Percentiles rank a stretch among this genome's conserved stretches.
phyloP scores from a whole-genome alignment of 2,888 invertebrate species.

The Elysia crispata region DNA sequence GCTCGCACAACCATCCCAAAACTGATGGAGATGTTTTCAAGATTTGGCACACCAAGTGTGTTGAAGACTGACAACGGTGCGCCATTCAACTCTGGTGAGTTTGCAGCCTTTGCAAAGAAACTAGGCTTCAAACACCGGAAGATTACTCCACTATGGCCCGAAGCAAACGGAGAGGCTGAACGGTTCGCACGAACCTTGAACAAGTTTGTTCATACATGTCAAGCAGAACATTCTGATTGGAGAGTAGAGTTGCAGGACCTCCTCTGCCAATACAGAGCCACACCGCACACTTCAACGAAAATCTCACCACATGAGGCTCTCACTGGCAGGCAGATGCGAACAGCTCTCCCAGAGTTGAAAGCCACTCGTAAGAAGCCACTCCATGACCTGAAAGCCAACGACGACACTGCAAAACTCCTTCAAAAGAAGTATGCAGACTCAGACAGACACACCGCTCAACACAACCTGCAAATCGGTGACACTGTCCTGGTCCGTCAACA shows the following conservation, averaged over 20 bases:
- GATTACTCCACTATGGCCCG: slow-evolving; percentile 23
- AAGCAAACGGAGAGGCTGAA: slow-evolving; percentile 38
- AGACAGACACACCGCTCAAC: background rate
- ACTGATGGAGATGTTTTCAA: slow-evolving; percentile 51
- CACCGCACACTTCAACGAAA: slow-evolving; percentile 18
- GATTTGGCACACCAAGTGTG: slow-evolving; percentile 51
- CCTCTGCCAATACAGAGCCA: slow-evolving; percentile 15
- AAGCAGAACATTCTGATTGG: background rate
- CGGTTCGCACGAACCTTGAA: slow-evolving; percentile 55
- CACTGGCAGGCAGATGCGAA: background rate
- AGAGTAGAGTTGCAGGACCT: background rate
- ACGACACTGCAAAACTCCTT: background rate
- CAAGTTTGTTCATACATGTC: slow-evolving; percentile 6
- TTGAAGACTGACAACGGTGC: slow-evolving; percentile 49
- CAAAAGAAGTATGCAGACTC: slow-evolving; percentile 1
- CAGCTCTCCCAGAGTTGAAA: slow-evolving; percentile 6
- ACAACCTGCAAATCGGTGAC: background rate
- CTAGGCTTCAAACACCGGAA: slow-evolving; percentile 6
- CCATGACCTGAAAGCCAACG: background rate
- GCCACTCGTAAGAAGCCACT: background rate
- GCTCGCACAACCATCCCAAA: slow-evolving; percentile 49
- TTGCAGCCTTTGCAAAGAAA: background rate
- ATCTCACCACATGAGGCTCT: slow-evolving; percentile 22
- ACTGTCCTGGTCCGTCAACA: slow-evolving; percentile 1
- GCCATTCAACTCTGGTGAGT: background rate